Evolutionary conservation across 2,888 invertebrate species (phyloP), one percentile per base, ranked within the genome.

Genomic region (Argyresthia albistria): DNA sequence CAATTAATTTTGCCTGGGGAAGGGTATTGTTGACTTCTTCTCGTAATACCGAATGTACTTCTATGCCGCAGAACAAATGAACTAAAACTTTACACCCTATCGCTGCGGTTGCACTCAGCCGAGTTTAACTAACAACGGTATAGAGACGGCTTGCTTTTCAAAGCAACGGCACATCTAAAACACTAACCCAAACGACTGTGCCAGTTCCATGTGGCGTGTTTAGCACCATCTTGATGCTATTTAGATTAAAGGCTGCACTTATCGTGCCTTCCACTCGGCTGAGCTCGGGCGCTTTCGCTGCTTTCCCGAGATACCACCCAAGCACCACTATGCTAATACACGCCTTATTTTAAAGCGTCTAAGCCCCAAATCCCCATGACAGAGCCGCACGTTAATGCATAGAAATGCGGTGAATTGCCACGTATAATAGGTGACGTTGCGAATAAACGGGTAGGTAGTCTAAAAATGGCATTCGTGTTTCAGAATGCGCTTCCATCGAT

Each of bases 211-310:
- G 45, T 45, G 45, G 65, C 67, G 58, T 69, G 66, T 67, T 68
- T 63, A 67, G 65, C 59, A 62, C 12, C 64, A 70, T 66, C 69
- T 70, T 70, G 79, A 76, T 80, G 73, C 75, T 78, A 78, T 83
- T 83, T 80, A 80, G 81, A 82, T 84, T 81, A 81, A 77, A 74
- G 69, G 69, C 58, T 63, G 71, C 71, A 81, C 77, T 82, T 86
- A 82, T 82, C 82, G 62, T 63, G 62, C 70, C 67, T 80, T 81
- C 77, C 80, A 75, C 73, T 62, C 72, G 69, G 70, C 67, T 65
- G 71, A 73, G 71, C 74, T 64, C 62, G 62, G 64, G 70, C 66
- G 69, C 70, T 67, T 69, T 70, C 42, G 46, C 10, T 42, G 14
- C n/a, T 12, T 43, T n/a, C 12, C 12, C 15, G 48, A 14, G 47